These are phyloP conservation scores for Mormyrus proboscirostris DNA, from an alignment of 2,797 vertebrate species.

Conservation along the genomic window DNA sequence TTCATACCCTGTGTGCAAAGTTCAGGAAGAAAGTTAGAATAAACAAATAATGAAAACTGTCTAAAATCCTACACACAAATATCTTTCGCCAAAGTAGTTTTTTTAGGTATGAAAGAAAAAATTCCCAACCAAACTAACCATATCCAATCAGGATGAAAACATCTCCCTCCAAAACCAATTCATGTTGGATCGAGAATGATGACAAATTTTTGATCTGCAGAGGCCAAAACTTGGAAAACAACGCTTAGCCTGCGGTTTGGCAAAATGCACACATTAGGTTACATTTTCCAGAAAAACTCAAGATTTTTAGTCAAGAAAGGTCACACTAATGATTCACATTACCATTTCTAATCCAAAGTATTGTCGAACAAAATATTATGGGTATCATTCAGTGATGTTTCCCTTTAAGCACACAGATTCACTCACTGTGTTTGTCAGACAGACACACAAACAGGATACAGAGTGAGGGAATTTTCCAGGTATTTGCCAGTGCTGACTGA, in stretches of 20 bases:
- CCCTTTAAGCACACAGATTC: not conserved
- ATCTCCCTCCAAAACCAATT: slow-evolving; percentile 28
- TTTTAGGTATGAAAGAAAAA: slow-evolving; percentile 24
- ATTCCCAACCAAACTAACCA: slow-evolving; percentile 26
- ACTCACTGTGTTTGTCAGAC: not conserved
- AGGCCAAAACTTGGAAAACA: slow-evolving; percentile 16
- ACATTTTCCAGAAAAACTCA: not conserved
- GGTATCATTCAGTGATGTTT: not conserved
- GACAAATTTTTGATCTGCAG: slow-evolving; percentile 25
- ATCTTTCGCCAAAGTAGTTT: slow-evolving; percentile 28
- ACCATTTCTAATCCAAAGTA: not conserved
- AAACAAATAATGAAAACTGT: slow-evolving; percentile 27
- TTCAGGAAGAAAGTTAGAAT: slow-evolving; percentile 37
- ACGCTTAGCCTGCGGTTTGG: slow-evolving; percentile 19
- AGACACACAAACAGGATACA: not conserved
- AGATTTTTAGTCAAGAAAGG: not conserved
- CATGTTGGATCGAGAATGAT: slow-evolving; percentile 14
- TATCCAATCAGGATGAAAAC: slow-evolving; percentile 28
- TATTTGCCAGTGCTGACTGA: not conserved
- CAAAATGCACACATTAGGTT: not conserved
- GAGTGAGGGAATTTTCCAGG: not conserved
- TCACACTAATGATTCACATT: not conserved
- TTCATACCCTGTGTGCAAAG: slow-evolving; percentile 24
- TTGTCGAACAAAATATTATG: not conserved
- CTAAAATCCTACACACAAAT: slow-evolving; percentile 32